phyloP scores from a whole-genome alignment of 92 coral and sea anemone genomes.

The Actinostola sp. region DNA sequence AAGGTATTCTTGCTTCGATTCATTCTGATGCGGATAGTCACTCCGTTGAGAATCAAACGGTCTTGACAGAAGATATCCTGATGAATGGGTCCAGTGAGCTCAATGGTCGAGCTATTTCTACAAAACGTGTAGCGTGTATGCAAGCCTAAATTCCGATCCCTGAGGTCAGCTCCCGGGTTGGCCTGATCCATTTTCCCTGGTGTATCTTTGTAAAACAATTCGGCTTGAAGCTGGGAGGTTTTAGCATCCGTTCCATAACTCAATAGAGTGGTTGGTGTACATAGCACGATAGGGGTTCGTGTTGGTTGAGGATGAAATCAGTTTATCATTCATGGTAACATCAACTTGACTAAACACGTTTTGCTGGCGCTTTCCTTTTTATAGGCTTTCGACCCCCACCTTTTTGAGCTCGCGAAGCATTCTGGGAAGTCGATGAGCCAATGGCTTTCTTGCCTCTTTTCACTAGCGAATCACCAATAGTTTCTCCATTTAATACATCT shows the following conservation, averaged over 20 bases:
- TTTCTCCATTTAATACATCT: neutral
- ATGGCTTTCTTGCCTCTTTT: neutral
- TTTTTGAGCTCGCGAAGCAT: conserved; percentile 4
- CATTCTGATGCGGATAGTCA: conserved; percentile 49
- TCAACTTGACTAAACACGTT: conserved; percentile 50
- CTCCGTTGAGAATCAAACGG: conserved; percentile 32
- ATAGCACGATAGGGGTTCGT: conserved; percentile 51
- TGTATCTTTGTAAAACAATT: too few species aligned
- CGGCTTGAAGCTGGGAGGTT: conserved; percentile 20
- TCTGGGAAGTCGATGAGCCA: neutral
- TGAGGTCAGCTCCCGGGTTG: conserved; percentile 9
- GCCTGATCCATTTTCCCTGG: conserved; percentile 27
- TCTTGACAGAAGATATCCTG: conserved; percentile 44
- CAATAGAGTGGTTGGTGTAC: conserved; percentile 50
- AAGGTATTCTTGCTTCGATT: conserved; percentile 56
- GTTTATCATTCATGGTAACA: conserved; percentile 34
- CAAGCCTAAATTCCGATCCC: conserved; percentile 15
- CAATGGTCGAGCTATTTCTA: conserved; percentile 23
- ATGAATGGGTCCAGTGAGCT: conserved; percentile 41
- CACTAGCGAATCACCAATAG: neutral
- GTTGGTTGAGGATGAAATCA: conserved; percentile 46
- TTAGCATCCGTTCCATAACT: conserved; percentile 50
- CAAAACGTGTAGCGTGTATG: conserved; percentile 28
- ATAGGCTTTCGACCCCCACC: conserved; percentile 8
- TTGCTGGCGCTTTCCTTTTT: conserved; percentile 10